A percentile compares a stretch with the other conserved stretches of the same genome.
These are phyloP conservation scores for Pinna nobilis DNA, from an alignment of 1,140 invertebrate species.

Conservation along the genomic window DNA sequence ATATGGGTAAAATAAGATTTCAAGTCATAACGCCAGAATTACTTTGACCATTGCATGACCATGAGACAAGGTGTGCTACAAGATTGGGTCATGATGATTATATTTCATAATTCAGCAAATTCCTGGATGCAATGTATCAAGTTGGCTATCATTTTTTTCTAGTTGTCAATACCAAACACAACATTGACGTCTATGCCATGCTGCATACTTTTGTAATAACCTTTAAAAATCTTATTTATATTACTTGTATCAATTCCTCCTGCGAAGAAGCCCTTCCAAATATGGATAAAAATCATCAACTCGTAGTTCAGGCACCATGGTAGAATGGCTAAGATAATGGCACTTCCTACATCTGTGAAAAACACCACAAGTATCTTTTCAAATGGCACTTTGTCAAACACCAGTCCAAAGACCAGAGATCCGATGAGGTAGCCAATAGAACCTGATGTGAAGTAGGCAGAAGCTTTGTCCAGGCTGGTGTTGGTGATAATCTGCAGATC, in stretches of 20 bases:
- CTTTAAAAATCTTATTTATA: too few species aligned
- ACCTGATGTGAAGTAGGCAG: conserved; percentile 52
- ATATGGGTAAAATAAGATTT: too few species aligned
- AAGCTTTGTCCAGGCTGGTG: conserved; percentile 49
- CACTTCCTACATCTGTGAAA: conserved; percentile 16
- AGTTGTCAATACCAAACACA: too few species aligned
- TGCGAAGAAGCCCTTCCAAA: conserved; percentile 23
- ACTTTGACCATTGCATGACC: too few species aligned
- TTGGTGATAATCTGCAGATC: conserved; percentile 63
- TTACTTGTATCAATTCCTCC: conserved; percentile 51
- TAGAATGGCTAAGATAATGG: conserved; percentile 19
- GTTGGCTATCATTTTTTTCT: too few species aligned
- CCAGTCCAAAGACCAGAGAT: conserved; percentile 50
- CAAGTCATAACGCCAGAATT: too few species aligned
- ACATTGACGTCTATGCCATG: too few species aligned
- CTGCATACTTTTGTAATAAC: too few species aligned
- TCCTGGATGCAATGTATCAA: too few species aligned
- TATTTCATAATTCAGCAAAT: too few species aligned
- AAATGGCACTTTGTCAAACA: conserved; percentile 51
- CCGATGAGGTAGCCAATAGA: conserved; percentile 57
- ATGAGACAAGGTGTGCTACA: too few species aligned
- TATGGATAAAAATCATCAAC: conserved; percentile 47
- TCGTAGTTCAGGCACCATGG: conserved; percentile 50
- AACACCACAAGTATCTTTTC: conserved; percentile 42
- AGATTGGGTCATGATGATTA: too few species aligned